Evolutionary conservation across 2,113 vertebrate genomes (phyloP).

Genomic region (Mirounga angustirostris): DNA sequence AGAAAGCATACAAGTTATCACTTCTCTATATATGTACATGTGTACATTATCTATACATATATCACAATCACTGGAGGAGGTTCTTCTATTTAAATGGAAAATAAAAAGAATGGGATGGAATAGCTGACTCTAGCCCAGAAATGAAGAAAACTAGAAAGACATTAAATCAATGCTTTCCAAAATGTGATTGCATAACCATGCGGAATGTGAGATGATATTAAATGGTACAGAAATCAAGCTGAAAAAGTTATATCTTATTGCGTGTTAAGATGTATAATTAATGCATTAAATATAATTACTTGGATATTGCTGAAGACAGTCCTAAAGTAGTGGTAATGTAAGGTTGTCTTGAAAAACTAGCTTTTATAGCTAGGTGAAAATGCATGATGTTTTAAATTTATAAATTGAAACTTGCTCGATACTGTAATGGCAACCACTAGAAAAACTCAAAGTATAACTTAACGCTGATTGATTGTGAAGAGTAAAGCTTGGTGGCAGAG

Average conservation of each 20-base stretch:
- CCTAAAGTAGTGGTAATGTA: not conserved
- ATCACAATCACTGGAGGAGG: not conserved
- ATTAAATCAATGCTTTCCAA: not conserved
- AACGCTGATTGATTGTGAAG: not conserved
- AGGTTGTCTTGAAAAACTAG: not conserved
- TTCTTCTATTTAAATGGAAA: not conserved
- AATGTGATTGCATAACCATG: not conserved
- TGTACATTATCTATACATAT: not conserved
- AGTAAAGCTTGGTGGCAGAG: not conserved
- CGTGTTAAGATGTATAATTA: not conserved
- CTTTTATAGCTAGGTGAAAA: not conserved
- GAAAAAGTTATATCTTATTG: not conserved
- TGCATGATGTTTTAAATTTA: not conserved
- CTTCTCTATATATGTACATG: not conserved
- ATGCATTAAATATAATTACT: not conserved
- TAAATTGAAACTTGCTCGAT: slow-evolving; percentile 8
- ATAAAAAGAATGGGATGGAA: not conserved
- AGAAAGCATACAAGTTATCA: not conserved
- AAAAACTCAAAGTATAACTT: slow-evolving; percentile 23
- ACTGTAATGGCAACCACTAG: not conserved
- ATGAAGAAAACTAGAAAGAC: not conserved
- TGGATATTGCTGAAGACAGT: not conserved
- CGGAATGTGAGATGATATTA: not conserved
- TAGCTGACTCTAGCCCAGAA: not conserved
- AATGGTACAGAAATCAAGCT: not conserved